Base-by-base conservation (phyloP, 2,888 invertebrate species). In the Embidobia sp. region DNA sequence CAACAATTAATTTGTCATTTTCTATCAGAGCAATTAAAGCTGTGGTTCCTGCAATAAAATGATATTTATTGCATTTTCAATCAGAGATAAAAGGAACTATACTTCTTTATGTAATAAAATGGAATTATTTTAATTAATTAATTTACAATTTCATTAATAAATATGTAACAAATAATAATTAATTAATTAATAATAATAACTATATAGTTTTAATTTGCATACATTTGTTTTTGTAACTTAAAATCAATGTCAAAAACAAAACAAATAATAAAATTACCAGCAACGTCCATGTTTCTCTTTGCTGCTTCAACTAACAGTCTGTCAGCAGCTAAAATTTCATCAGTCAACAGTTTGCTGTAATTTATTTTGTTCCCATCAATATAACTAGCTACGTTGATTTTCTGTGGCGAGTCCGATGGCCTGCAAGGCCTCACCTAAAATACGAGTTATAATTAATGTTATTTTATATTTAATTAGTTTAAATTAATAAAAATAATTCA, bases 1-100 rank as follows among this genome's bases (percentile, higher is more conserved):
- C 98, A 18, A 98, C 97, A 79, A 96, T 94, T 78, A 98, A 90
- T 83, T 94, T 93, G 82, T 94, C 93, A 33, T 93, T 94, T 88
- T 97, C 95, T 81, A 98, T 91, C 10, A 98, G 90, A 19, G 97
- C 98, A 81, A 98, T 94, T 40, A 98, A 90, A 1, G 97, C 97
- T 18, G 98, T 98, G 15, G 98, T 97, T 10, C 98, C 98, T 88
- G 93, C 11, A 85, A 37, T 42, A 63, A 61, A 63, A 59, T 66
- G 19, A 26, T 18, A 11, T 27, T 22, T n/a, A n/a, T n/a, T n/a
- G n/a, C n/a, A n/a, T n/a, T n/a, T n/a, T n/a, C n/a, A n/a, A n/a
- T n/a, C n/a, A n/a, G n/a, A n/a, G n/a, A n/a, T n/a, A n/a, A n/a
- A n/a, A n/a, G n/a, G n/a, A n/a, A n/a, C n/a, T n/a, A n/a, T n/a